These are phyloP conservation scores for Brachionus angularis DNA, from an alignment of 1,140 invertebrate species.

Conservation along the genomic window DNA sequence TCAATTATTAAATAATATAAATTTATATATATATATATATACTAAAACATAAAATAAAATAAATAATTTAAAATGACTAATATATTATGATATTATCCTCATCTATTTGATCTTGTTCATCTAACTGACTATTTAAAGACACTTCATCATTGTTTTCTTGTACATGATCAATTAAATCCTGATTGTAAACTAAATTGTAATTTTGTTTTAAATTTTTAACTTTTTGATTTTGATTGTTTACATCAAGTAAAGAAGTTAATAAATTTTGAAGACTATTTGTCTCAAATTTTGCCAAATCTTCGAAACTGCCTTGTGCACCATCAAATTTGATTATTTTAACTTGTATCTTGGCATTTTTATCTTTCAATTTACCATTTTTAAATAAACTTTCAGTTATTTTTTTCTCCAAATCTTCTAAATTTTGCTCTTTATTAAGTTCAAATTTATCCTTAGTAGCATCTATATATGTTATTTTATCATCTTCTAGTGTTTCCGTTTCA, in stretches of 20 bases:
- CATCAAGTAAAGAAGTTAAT: not conserved
- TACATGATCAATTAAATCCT: too few species aligned
- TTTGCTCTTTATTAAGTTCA: not conserved
- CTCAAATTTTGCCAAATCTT: not conserved
- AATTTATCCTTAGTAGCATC: not conserved
- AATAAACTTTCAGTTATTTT: conserved; percentile 1
- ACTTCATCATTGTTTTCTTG: too few species aligned
- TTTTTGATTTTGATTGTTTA: not conserved
- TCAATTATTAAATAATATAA: too few species aligned
- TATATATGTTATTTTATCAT: not conserved
- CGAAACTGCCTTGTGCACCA: too few species aligned
- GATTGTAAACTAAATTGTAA: conserved; percentile 1
- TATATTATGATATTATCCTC: too few species aligned
- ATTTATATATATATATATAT: too few species aligned
- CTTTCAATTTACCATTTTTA: not conserved
- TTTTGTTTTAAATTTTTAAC: not conserved
- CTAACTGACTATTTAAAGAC: too few species aligned
- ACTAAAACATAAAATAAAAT: too few species aligned
- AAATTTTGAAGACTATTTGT: not conserved
- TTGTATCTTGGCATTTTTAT: not conserved
- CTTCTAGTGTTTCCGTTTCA: not conserved
- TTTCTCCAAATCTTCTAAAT: not conserved
- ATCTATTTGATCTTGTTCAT: too few species aligned
- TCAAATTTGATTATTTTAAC: conserved; percentile 24
- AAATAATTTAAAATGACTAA: too few species aligned